Evolutionary conservation across 2,888 invertebrate species (phyloP).

Genomic region (Phyllotreta cruciferae): DNA sequence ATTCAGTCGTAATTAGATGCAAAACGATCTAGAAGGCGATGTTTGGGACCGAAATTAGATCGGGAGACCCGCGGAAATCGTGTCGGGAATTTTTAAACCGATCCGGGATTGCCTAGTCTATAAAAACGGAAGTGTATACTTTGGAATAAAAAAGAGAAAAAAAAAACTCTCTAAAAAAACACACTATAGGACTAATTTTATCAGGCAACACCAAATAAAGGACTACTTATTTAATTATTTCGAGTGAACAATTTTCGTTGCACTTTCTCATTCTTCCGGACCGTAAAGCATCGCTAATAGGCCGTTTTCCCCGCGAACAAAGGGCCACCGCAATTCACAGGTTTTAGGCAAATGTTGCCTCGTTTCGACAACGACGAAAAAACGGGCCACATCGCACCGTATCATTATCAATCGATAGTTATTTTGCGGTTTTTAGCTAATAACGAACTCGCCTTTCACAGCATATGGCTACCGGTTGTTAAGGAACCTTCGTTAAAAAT

Average conservation of each 20-base stretch:
- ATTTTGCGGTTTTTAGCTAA: conserved; percentile 29
- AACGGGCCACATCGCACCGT: conserved; percentile 24
- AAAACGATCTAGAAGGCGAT: conserved; percentile 32
- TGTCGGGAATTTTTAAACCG: conserved; percentile 42
- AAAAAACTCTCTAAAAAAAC: background rate
- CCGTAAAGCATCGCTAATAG: too few relatives aligned
- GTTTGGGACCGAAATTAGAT: conserved; percentile 39
- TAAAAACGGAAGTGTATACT: too few relatives aligned
- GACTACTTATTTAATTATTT: background rate
- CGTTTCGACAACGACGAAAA: conserved; percentile 18
- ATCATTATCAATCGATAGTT: conserved; percentile 30
- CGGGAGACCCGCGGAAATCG: conserved; percentile 42
- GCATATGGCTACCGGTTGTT: conserved; percentile 31
- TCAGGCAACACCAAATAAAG: background rate
- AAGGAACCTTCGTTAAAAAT: conserved; percentile 19
- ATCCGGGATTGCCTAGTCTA: conserved; percentile 5
- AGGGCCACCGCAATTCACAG: background rate
- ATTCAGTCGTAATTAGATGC: conserved; percentile 30
- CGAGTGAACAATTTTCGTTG: background rate
- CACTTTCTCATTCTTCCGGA: background rate
- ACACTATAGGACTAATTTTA: too few relatives aligned
- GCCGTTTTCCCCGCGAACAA: too few relatives aligned
- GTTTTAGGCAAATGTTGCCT: conserved; percentile 24
- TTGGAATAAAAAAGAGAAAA: background rate
- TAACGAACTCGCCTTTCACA: conserved; percentile 10